phyloP scores from a whole-genome alignment of 2,888 invertebrate species.

The Boloria euphrosyne region DNA sequence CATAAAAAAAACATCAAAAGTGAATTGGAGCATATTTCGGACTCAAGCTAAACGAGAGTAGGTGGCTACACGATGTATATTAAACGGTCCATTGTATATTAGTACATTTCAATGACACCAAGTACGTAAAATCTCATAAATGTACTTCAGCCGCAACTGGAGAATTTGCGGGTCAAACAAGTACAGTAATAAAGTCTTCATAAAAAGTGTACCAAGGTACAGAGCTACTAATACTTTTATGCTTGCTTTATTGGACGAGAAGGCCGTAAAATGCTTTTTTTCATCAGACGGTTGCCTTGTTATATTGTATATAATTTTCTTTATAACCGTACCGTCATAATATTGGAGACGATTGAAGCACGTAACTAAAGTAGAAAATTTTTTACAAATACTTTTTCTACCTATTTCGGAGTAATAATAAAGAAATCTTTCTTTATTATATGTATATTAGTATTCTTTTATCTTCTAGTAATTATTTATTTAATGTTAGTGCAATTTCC shows the following conservation, averaged over 20 bases:
- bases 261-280: slow-evolving; percentile 59
- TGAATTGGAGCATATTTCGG: no score
- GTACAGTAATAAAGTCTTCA: slow-evolving; percentile 50
- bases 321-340: background rate
- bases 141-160: background rate
- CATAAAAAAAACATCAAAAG: no score
- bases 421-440: no score
- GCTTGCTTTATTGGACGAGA: slow-evolving; percentile 64
- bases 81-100: no score
- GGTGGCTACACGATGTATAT: no score
- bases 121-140: background rate
- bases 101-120: background rate
- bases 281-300: slow-evolving; percentile 54
- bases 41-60: no score
- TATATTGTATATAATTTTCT: slow-evolving; percentile 20
- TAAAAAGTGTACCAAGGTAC: slow-evolving; percentile 53
- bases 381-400: no score
- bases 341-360: background rate
- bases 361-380: no score
- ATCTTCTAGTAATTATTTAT: no score
- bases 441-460: no score
- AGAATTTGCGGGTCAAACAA: slow-evolving; percentile 37
- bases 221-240: slow-evolving; percentile 57
- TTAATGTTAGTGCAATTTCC: no score
- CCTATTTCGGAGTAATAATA: no score